A percentile compares a stretch with the other conserved stretches of the same genome.
Evolutionary conservation across 2,113 vertebrate genomes (phyloP).

Genomic region (Leptodactylus fuscus): DNA sequence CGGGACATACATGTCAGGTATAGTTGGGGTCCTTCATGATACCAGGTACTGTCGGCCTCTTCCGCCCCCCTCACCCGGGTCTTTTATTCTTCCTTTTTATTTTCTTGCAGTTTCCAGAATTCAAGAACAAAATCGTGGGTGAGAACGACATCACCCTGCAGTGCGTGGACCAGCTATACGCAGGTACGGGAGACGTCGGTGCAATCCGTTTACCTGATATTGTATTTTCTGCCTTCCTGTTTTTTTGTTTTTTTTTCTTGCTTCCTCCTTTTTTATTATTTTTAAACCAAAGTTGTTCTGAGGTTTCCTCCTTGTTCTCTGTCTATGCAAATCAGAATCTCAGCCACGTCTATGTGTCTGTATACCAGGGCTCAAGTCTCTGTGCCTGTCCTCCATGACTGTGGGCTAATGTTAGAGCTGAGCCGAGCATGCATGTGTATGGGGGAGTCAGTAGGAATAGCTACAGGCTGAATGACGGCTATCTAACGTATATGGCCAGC

Average conservation of each 20-base stretch:
- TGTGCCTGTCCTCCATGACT: too few species aligned
- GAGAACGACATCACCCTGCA: constrained; percentile 89
- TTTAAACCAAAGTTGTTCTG: not conserved
- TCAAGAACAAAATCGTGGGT: constrained; percentile 86
- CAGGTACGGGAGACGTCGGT: constrained; percentile 71
- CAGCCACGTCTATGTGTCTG: not conserved
- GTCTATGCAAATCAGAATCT: not conserved
- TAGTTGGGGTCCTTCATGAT: too few species aligned
- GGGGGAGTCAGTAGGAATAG: too few species aligned
- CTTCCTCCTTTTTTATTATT: not conserved
- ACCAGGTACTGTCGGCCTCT: too few species aligned
- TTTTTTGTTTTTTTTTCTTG: not conserved
- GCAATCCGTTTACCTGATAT: not conserved
- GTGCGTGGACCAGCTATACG: constrained; percentile 87
- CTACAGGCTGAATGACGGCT: too few species aligned
- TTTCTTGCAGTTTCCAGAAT: constrained; percentile 78
- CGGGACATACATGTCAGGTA: too few species aligned
- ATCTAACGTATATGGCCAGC: too few species aligned
- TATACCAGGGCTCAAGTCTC: not conserved
- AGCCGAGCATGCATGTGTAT: too few species aligned
- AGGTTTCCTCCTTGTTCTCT: not conserved
- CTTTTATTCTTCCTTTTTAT: not conserved
- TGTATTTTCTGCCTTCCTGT: not conserved
- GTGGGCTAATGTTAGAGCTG: too few species aligned
- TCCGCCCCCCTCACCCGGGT: too few species aligned